phyloP scores from a whole-genome alignment of 2,888 invertebrate species.

The Poecilus cupreus region DNA sequence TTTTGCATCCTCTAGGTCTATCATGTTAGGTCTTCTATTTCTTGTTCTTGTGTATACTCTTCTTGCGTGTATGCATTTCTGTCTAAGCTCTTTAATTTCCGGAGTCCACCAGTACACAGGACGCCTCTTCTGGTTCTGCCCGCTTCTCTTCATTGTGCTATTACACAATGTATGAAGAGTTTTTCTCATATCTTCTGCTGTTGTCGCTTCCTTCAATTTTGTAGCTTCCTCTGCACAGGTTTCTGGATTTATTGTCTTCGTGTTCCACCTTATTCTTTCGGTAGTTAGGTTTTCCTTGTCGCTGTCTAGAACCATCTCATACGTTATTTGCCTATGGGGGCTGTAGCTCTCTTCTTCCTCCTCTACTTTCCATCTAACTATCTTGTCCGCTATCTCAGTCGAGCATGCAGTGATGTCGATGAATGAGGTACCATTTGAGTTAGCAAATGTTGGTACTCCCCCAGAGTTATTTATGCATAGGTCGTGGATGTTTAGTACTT shows the following conservation, averaged over 20 bases:
- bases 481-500: neutral
- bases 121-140: neutral
- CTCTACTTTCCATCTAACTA: neutral
- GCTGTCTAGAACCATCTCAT: neutral
- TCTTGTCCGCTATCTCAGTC: neutral
- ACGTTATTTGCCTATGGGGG: neutral
- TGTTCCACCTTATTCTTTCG: neutral
- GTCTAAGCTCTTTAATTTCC: neutral
- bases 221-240: neutral
- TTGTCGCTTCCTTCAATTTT: neutral
- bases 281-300: neutral
- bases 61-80: neutral
- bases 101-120: neutral
- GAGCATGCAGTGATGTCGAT: slow-evolving; percentile 40
- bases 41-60: neutral
- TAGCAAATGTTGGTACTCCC: neutral
- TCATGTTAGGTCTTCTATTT: neutral
- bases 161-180: neutral
- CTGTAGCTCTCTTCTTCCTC: neutral
- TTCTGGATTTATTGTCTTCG: neutral
- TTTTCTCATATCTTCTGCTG: neutral
- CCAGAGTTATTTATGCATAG: neutral
- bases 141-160: neutral
- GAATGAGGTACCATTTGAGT: neutral
- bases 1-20: neutral